Base-by-base conservation (phyloP, 1,140 invertebrate genomes). In the Bombus terrestris region DNA sequence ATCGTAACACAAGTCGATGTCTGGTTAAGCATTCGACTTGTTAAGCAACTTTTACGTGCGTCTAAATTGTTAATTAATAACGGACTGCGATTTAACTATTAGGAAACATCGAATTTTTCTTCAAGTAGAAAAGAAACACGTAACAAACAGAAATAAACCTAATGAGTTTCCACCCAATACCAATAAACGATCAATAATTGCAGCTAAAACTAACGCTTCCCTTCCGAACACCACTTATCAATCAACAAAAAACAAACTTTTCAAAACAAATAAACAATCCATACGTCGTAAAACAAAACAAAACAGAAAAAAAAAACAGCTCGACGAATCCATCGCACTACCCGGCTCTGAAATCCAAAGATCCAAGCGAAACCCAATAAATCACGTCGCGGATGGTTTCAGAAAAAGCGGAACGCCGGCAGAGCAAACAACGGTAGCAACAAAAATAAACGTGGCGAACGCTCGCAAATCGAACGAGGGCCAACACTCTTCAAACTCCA, bases 391-490 rank as follows among this genome's bases (percentile, higher is more conserved):
- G n/a, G 72, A 69, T n/a, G 15, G 18, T 73, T 72, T 73, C 28
- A 64, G 37, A 64, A 66, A 59, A 62, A 22, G 37, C 47, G 32
- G 22, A 9, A 8, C 37, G 28, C 5, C 3, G 74, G 3, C n/a
- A 37, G 39, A 86, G 28, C 73, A 81, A 87, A 74, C 62, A 15
- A 75, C 41, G 64, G 81, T 32, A 22, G 47, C 66, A 66, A 71
- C 43, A 64, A 80, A 85, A 85, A 85, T 62, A 64, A 87, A 88
- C 59, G 74, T 47, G 66, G 25, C 57, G 57, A 35, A 72, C 57
- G 83, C 6, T 80, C 83, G 83, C 77, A 62, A 80, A 85, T 85
- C 77, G 83, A 53, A 72, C 68, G 39, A 28, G 32, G 57, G 37
- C 2, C 43, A 68, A 37, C 37, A 76, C 57, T n/a, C 59, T 35